Conservation (phyloP, 2,888 invertebrate species). For the Camponotus fellah region DNA sequence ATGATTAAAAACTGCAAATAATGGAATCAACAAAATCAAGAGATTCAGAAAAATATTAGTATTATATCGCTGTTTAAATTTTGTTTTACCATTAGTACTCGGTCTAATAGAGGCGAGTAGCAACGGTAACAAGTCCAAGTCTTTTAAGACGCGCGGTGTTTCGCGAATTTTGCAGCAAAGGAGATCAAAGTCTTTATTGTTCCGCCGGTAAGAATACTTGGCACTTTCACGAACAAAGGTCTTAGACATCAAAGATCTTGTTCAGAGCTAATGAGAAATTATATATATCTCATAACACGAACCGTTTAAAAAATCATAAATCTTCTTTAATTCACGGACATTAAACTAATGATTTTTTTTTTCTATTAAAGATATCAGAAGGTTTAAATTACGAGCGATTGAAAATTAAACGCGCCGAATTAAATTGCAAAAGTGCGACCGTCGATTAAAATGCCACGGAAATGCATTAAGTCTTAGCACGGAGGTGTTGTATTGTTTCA, state of each 20-base stretch:
- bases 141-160: constrained; percentile 27
- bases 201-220: constrained; percentile 40
- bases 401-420: not conserved
- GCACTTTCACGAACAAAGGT: constrained; percentile 33
- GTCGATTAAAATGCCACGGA: not conserved
- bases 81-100: not conserved
- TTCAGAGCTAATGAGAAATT: constrained; percentile 26
- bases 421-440: not conserved
- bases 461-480: not conserved
- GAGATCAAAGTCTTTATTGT: constrained; percentile 49
- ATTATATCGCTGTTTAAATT: constrained; percentile 2
- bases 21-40: not conserved
- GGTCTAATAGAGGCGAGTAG: constrained; percentile 22
- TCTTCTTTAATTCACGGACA: not conserved
- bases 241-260: constrained; percentile 33
- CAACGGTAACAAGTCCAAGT: constrained; percentile 12
- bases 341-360: not conserved
- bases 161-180: constrained; percentile 29
- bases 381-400: not conserved
- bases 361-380: not conserved
- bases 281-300: constrained; percentile 4
- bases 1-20: not conserved
- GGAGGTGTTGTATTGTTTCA: not conserved
- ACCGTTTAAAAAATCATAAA: not conserved
- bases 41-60: not conserved